Evolutionary conservation across 2,888 invertebrate species (phyloP), one percentile per base, ranked within the genome.

Genomic region (Belgica antarctica): DNA sequence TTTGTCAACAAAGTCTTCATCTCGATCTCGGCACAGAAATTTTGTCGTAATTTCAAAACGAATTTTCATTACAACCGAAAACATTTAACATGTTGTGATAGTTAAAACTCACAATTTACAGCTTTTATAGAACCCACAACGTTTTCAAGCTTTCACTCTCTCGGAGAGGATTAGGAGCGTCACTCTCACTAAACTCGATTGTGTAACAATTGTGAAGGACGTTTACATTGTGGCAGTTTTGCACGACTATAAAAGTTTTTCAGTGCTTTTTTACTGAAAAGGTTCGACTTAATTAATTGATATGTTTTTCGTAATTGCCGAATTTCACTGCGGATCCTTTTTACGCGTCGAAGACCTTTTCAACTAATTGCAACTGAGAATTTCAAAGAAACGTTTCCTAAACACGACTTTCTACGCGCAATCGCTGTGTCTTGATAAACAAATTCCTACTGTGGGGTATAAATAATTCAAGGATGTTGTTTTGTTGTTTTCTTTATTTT

Each of bases 31-130:
- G 34, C 34, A 5, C 34, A 31, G n/a, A n/a, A n/a, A n/a, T n/a
- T n/a, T n/a, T 31, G 52, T 22, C 5, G n/a, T 12, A 7, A 12
- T 52, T 52, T 52, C 22, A 17, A 4, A 22, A 52, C 7, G 22
- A 22, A 12, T 52, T 52, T 52, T 52, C 7, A 17, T 52, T 7
- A 25, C 15, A n/a, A 8, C 5, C 12, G 28, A n/a, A n/a, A n/a
- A n/a, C 65, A 66, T 66, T 36, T 47, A 66, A 66, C 65, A 66
- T 66, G 65, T 66, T n/a, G n/a, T n/a, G 65, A 52, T 8, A 52
- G 34, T 22, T n/a, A n/a, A n/a, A n/a, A 12, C 15, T 52, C 52
- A 36, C 36, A 66, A 36, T 66, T 66, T 66, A 66, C 65, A 46
- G 65, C 46, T 66, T 46, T 66, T 66, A 46, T 47, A 66, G 28